Evolutionary conservation across 2,113 vertebrate genomes (phyloP).

Genomic region (Oryzias curvinotus): DNA sequence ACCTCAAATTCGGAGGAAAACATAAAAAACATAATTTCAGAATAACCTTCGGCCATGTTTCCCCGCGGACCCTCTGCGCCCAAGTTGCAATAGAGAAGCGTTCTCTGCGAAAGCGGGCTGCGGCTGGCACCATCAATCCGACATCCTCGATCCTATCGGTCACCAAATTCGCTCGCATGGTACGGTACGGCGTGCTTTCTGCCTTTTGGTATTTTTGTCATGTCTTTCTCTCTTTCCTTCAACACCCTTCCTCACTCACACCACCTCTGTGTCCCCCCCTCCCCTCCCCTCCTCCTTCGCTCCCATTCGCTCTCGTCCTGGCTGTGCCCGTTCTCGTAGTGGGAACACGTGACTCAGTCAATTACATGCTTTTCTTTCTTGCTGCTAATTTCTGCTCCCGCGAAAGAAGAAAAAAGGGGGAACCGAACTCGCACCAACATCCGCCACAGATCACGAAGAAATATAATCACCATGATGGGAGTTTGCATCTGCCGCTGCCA

Average conservation of each 20-base stretch:
- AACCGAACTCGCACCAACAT: constrained; percentile 68
- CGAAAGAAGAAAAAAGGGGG: constrained; percentile 44
- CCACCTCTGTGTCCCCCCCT: constrained; percentile 60
- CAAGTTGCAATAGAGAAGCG: constrained; percentile 93
- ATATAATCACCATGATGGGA: no score
- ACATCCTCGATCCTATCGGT: constrained; percentile 92
- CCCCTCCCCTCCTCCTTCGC: constrained; percentile 78
- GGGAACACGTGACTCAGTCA: constrained; percentile 94
- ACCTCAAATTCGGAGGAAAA: constrained; percentile 71
- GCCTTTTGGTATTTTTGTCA: constrained; percentile 86
- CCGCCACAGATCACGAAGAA: no score
- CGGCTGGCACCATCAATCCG: constrained; percentile 90
- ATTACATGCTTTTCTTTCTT: constrained; percentile 88
- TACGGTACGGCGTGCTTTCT: constrained; percentile 95
- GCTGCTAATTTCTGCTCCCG: constrained; percentile 84
- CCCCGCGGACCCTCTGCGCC: constrained; percentile 93
- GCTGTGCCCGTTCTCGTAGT: constrained; percentile 83
- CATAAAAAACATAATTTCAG: constrained; percentile 77
- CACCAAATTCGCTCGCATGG: constrained; percentile 94
- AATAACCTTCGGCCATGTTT: constrained; percentile 99
- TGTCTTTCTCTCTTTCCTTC: constrained; percentile 80
- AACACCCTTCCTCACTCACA: constrained; percentile 79
- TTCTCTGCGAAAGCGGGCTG: constrained; percentile 87
- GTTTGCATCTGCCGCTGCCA: constrained; percentile 5
- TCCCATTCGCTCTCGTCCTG: constrained; percentile 70